A percentile compares a stretch with the other conserved stretches of the same genome.
phyloP scores from a whole-genome alignment of 2,113 vertebrate genomes.

The Psilopsiagon aurifrons region DNA sequence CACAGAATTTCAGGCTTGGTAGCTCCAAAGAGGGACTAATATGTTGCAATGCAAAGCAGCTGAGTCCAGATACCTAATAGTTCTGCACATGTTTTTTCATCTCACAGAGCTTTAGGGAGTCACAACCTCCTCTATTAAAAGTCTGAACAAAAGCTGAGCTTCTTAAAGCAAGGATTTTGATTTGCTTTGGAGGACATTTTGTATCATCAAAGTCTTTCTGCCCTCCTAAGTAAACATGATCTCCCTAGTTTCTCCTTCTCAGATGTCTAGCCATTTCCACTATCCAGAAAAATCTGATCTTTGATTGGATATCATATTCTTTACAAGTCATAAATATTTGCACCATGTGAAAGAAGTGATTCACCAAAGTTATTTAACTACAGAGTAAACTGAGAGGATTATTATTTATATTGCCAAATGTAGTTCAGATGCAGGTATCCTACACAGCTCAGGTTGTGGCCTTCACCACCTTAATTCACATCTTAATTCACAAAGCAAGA shows the following conservation, averaged over 20 bases:
- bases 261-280: not conserved
- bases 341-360: not conserved
- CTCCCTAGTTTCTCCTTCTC: not conserved
- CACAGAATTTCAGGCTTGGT: not conserved
- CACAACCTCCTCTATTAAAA: not conserved
- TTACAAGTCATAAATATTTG: not conserved
- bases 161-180: not conserved
- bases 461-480: accelerated
- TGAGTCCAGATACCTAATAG: not conserved
- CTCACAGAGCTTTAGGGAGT: not conserved
- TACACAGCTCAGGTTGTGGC: not conserved
- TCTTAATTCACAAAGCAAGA: not conserved
- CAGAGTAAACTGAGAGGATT: not conserved
- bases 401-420: not conserved
- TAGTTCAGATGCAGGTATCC: not conserved
- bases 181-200: not conserved
- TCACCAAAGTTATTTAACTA: not conserved
- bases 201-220: not conserved
- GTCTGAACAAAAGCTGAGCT: not conserved
- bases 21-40: not conserved
- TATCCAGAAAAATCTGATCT: not conserved
- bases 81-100: not conserved
- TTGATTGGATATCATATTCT: not conserved
- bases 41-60: accelerated
- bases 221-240: not conserved